phyloP scores from a whole-genome alignment of 2,113 vertebrate genomes.

The Protomyctophum bolini region DNA sequence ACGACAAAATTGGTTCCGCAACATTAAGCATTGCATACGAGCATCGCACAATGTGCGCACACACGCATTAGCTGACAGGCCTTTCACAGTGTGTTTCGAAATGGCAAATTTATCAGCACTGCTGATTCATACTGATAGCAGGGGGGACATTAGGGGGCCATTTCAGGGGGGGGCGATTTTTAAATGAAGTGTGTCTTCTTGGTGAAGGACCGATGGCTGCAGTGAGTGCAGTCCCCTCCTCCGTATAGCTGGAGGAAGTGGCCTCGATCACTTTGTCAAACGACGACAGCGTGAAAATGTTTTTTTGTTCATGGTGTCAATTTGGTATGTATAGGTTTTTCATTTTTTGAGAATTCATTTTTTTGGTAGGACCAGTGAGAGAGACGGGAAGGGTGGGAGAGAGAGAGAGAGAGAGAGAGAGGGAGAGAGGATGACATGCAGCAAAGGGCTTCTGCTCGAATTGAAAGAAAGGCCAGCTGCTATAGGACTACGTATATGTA shows the following conservation, averaged over 20 bases:
- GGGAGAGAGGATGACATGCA: too few relatives aligned
- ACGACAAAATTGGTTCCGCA: slow-evolving; percentile 83
- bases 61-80: slow-evolving; percentile 66
- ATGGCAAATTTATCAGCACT: slow-evolving; percentile 74
- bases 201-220: slow-evolving; percentile 35
- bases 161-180: slow-evolving; percentile 47
- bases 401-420: neutral
- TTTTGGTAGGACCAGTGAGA: neutral
- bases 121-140: slow-evolving; percentile 79
- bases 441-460: too few relatives aligned
- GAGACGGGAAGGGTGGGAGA: neutral
- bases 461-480: too few relatives aligned
- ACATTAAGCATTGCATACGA: slow-evolving; percentile 84
- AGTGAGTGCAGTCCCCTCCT: slow-evolving; percentile 19
- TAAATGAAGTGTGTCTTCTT: slow-evolving; percentile 63
- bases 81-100: slow-evolving; percentile 55
- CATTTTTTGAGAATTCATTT: neutral
- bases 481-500: too few relatives aligned
- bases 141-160: slow-evolving; percentile 64
- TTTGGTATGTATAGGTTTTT: neutral
- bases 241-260: slow-evolving; percentile 33
- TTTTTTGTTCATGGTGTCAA: too few relatives aligned
- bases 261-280: slow-evolving; percentile 1
- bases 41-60: slow-evolving; percentile 50
- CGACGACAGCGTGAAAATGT: neutral